Evolutionary conservation across 2,888 invertebrate genomes (phyloP).

Genomic region (Amphipoea oculea): DNA sequence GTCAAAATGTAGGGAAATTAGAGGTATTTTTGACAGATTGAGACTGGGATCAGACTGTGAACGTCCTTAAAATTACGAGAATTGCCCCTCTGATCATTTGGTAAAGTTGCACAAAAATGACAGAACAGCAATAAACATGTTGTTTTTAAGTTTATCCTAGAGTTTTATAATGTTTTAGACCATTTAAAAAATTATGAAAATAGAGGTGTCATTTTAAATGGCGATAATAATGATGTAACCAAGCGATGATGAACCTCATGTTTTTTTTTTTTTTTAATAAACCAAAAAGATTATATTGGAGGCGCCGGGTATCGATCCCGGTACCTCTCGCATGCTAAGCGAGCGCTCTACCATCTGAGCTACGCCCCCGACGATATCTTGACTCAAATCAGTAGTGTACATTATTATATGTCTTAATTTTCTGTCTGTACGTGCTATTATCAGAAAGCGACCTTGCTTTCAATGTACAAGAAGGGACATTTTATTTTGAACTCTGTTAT

Average conservation of each 20-base stretch:
- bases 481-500: not conserved
- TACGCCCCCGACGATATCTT: slow-evolving; percentile 77
- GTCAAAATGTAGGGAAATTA: no score
- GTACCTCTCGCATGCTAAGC: slow-evolving; percentile 90
- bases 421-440: not conserved
- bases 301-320: slow-evolving; percentile 91
- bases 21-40: no score
- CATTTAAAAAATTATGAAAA: not conserved
- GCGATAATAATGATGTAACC: not conserved
- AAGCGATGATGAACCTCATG: not conserved
- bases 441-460: slow-evolving; percentile 12
- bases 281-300: slow-evolving; percentile 72
- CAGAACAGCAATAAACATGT: not conserved
- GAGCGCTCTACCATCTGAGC: slow-evolving; percentile 88
- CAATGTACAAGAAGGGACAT: not conserved
- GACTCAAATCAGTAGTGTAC: slow-evolving; percentile 5
- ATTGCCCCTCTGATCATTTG: not conserved
- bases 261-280: not conserved
- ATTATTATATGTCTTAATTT: slow-evolving; percentile 1
- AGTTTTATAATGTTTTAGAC: not conserved
- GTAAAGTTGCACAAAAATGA: not conserved
- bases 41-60: no score
- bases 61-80: no score
- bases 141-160: not conserved
- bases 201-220: not conserved